A percentile compares a stretch with the other conserved stretches of the same genome.
Evolutionary conservation across 1,140 invertebrate species (phyloP).

Genomic region (Stratiolaelaps scimitus): DNA sequence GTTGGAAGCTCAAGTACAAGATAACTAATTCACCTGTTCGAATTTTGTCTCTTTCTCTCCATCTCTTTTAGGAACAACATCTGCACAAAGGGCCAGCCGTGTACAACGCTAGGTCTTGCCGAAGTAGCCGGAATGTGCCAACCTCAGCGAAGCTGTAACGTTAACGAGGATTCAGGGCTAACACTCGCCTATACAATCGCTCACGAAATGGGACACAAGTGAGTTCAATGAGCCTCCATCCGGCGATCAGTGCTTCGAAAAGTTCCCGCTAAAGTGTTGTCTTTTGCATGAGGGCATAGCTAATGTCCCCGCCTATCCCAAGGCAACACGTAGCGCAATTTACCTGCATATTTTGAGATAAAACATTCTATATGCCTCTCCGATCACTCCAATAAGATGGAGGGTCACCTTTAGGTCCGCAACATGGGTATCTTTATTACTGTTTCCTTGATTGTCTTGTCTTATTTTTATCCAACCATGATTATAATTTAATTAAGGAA

Average conservation of each 20-base stretch:
- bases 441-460: too few relatives aligned
- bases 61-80: conserved; percentile 56
- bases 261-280: conserved; percentile 10
- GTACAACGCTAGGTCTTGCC: conserved; percentile 70
- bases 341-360: too few relatives aligned
- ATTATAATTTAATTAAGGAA: too few relatives aligned
- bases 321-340: too few relatives aligned
- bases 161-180: conserved; percentile 82
- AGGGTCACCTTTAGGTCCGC: too few relatives aligned
- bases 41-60: conserved; percentile 27
- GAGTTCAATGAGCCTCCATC: conserved; percentile 41
- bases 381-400: too few relatives aligned
- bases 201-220: conserved; percentile 86
- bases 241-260: conserved; percentile 28
- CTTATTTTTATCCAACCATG: too few relatives aligned
- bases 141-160: conserved; percentile 67
- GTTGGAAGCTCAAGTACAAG: too few relatives aligned
- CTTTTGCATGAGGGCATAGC: not conserved
- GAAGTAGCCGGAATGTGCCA: conserved; percentile 83
- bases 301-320: too few relatives aligned
- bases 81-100: conserved; percentile 59
- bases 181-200: conserved; percentile 80
- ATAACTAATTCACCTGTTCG: not conserved
- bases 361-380: too few relatives aligned
- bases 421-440: too few relatives aligned